Evolutionary conservation across 1,140 invertebrate species (phyloP).

Genomic region (Bemisia tabaci): DNA sequence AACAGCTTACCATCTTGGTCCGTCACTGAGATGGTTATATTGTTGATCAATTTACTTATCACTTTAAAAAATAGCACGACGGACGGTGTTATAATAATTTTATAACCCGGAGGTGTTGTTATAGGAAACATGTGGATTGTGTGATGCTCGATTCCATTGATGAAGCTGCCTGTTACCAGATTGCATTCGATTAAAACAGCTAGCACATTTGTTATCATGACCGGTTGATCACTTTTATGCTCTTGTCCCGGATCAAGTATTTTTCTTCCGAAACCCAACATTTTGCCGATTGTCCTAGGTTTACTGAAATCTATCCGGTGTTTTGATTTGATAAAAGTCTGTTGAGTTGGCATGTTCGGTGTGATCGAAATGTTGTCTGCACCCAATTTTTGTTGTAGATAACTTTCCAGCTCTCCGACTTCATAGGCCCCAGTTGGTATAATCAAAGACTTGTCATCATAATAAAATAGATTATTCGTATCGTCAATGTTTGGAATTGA

Average conservation of each 20-base stretch:
- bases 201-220: conserved; percentile 10
- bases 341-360: neutral
- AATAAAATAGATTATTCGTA: conserved; percentile 3
- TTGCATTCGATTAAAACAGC: conserved; percentile 14
- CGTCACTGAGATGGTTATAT: conserved; percentile 17
- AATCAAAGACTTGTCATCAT: neutral
- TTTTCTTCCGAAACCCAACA: neutral
- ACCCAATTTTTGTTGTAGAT: neutral
- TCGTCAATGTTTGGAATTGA: conserved; percentile 10
- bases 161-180: conserved; percentile 21
- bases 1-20: conserved; percentile 15
- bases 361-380: neutral
- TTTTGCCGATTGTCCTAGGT: neutral
- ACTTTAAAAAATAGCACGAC: conserved; percentile 18
- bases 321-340: neutral
- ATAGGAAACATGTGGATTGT: conserved; percentile 27
- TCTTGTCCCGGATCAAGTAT: neutral
- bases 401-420: neutral
- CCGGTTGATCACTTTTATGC: conserved; percentile 2
- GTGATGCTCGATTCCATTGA: conserved; percentile 22
- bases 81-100: conserved; percentile 23
- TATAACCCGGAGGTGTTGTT: conserved; percentile 22
- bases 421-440: conserved; percentile 12
- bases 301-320: neutral
- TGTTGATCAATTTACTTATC: conserved; percentile 14